Percentiles rank a stretch among this genome's conserved stretches.
Conservation (phyloP, 2,113 vertebrate genomes). For the Axis porcinus region DNA sequence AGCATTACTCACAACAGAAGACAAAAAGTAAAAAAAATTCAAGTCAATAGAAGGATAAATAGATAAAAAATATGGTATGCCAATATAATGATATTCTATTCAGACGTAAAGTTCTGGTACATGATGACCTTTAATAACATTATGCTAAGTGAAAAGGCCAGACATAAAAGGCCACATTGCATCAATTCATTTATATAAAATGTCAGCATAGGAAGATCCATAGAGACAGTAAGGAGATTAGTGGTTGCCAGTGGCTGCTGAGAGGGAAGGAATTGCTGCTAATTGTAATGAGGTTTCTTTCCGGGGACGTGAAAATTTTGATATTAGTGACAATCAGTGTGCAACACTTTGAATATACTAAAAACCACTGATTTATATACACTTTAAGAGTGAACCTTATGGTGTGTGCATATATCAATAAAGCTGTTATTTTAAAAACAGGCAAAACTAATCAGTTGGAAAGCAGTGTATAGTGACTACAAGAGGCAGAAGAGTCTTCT, state of each 20-base stretch:
- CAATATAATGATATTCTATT: not conserved
- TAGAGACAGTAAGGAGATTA: not conserved
- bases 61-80: not conserved
- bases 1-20: not conserved
- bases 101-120: not conserved
- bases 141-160: not conserved
- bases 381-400: not conserved
- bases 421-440: not conserved
- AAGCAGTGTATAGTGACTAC: not conserved
- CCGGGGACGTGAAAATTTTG: not conserved
- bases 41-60: not conserved
- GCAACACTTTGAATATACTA: not conserved
- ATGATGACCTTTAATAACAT: not conserved
- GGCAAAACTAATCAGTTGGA: not conserved
- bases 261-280: not conserved
- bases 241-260: not conserved
- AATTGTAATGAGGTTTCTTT: not conserved
- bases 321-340: not conserved
- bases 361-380: not conserved
- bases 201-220: not conserved
- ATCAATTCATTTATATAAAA: not conserved
- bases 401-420: not conserved
- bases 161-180: not conserved
- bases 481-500: not conserved
- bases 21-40: not conserved